Base-by-base conservation (phyloP, 1,140 invertebrate genomes). In the Heliconius nattereri region DNA sequence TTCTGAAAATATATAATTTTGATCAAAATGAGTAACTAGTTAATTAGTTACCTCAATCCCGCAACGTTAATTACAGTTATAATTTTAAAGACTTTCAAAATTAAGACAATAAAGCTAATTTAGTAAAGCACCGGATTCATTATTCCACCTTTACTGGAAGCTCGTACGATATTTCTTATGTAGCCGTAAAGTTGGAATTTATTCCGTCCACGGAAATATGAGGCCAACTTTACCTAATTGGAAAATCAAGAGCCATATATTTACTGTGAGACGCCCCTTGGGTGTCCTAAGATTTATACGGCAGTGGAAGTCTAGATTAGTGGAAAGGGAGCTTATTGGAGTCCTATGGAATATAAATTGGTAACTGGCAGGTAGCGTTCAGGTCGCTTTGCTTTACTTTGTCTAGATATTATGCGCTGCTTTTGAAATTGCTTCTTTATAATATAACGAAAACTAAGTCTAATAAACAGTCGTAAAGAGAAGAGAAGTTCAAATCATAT, bases 161-260 rank as follows among this genome's bases (percentile, higher is more conserved):
- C 66, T 73, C 70, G 35, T 29, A 32, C 37, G 20, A 72, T 72
- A 72, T 49, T 77, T 72, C 70, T 78, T 71, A 66, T 26, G 76
- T 77, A 78, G 73, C 71, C 71, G 71, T 76, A 73, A 83, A 83
- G 71, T 78, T 81, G 80, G 79, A 88, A 89, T 90, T 90, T 89
- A 89, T 80, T 84, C 86, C 85, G 72, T 73, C 81, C 80, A 80
- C 80, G 84, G 87, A 85, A 91, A 91, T 91, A 91, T 91, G 91
- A 91, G 83, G 81, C 84, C 81, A 85, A 87, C 82, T 89, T 87
- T 78, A 87, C 83, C 88, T 93, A 92, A 92, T 92, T 90, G 90
- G 89, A 88, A 90, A 91, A 90, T 90, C 88, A 86, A 85, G 84
- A 84, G 87, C 84, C 83, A 88, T 90, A 92, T 87, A 87, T 90